Evolutionary conservation across 2,888 invertebrate species (phyloP).

Genomic region (Podotricha telesiphe): DNA sequence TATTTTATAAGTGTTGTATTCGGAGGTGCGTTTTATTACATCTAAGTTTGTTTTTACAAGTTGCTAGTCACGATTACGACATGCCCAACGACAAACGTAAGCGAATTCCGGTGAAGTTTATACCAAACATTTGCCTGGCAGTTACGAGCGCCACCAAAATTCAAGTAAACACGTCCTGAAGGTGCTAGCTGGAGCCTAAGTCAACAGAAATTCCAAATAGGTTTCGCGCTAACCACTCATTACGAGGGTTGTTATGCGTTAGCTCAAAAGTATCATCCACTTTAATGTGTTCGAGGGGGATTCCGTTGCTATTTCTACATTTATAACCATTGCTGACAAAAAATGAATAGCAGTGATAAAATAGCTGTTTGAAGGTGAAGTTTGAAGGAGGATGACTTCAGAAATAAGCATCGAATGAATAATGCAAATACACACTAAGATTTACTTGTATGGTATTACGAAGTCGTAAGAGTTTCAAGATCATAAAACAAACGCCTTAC

Average conservation of each 20-base stretch:
- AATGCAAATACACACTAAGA: conserved; percentile 17
- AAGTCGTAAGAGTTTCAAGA: conserved; percentile 37
- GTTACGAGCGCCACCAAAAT: conserved; percentile 28
- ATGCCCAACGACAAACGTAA: conserved; percentile 33
- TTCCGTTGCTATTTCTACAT: conserved; percentile 9
- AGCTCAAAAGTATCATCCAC: conserved; percentile 32
- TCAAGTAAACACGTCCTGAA: conserved; percentile 36
- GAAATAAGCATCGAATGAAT: conserved; percentile 10
- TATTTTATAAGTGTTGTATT: conserved; percentile 6
- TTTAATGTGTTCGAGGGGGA: conserved; percentile 24
- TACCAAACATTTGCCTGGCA: conserved; percentile 27
- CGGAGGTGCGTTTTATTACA: conserved; percentile 19
- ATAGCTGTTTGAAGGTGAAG: not conserved
- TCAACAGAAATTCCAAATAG: conserved; percentile 35
- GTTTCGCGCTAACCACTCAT: conserved; percentile 36
- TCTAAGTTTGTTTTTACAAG: conserved; percentile 20
- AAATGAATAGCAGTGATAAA: not conserved
- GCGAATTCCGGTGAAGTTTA: conserved; percentile 36
- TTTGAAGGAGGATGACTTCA: conserved; percentile 12
- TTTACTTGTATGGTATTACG: conserved; percentile 27
- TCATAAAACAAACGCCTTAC: conserved; percentile 24
- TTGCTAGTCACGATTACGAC: conserved; percentile 25
- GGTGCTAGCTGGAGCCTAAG: conserved; percentile 36
- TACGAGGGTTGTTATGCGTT: conserved; percentile 37
- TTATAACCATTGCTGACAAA: not conserved